Evolutionary conservation across 2,888 invertebrate species (phyloP).

Genomic region (Stramonita haemastoma): DNA sequence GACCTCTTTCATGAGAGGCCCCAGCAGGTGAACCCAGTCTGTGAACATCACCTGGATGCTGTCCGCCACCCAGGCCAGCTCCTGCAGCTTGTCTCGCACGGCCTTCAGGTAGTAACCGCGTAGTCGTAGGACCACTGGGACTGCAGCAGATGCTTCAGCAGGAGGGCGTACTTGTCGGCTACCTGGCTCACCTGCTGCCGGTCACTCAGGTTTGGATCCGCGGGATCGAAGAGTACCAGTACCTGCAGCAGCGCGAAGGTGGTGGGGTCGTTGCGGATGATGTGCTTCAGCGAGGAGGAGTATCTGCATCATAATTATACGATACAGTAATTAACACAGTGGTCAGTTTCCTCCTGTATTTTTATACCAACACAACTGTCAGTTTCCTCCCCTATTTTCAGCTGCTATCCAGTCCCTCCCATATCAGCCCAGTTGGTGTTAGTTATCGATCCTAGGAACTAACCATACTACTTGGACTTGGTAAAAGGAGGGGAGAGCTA

Average conservation of each 20-base stretch:
- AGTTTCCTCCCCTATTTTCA: no score
- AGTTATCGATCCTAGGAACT: no score
- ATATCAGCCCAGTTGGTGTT: no score
- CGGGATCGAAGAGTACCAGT: constrained; percentile 15
- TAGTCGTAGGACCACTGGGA: constrained; percentile 63
- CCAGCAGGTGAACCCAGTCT: constrained; percentile 21
- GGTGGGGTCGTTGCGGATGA: constrained; percentile 88
- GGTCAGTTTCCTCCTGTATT: no score
- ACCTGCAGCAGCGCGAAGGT: constrained; percentile 85
- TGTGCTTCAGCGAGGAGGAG: constrained; percentile 42
- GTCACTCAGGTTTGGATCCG: constrained; percentile 15
- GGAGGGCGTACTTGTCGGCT: constrained; percentile 78
- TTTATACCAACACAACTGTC: no score
- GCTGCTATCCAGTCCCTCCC: no score
- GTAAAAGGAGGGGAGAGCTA: no score
- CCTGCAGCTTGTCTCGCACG: not conserved
- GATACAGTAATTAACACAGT: no score
- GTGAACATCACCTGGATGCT: not conserved
- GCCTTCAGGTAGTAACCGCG: constrained; percentile 26
- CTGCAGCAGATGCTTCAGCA: constrained; percentile 76
- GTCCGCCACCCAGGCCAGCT: constrained; percentile 11
- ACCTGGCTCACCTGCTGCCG: constrained; percentile 66
- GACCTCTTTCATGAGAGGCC: constrained; percentile 19
- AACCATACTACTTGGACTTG: no score
- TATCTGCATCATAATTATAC: not conserved